A percentile compares a stretch with the other conserved stretches of the same genome.
Conservation (phyloP, 2,797 vertebrate genomes). For the Squalus acanthias region DNA sequence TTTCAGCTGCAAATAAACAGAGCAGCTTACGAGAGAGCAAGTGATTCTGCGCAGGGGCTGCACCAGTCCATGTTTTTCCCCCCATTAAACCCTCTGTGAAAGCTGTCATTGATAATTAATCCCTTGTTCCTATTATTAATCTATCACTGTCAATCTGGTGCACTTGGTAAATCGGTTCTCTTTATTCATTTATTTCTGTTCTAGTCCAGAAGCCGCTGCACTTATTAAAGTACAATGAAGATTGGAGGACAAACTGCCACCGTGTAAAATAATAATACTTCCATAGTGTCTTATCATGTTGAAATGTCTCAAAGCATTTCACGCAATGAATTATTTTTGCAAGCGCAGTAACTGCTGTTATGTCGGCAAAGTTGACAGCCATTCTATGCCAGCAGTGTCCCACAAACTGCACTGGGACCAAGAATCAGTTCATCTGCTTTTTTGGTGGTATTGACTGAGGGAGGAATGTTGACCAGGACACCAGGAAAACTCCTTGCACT, state of each 20-base stretch:
- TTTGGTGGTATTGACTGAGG: neutral
- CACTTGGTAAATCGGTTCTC: neutral
- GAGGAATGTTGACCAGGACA: neutral
- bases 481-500: neutral
- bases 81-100: neutral
- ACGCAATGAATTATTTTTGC: neutral
- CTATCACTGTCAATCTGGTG: neutral
- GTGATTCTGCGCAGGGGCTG: neutral
- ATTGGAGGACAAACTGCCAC: neutral
- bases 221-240: neutral
- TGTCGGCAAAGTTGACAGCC: neutral
- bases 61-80: neutral
- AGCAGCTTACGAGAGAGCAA: neutral
- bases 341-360: neutral
- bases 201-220: neutral
- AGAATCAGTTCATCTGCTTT: neutral
- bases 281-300: neutral
- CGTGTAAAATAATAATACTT: neutral
- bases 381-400: neutral
- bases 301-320: constrained; percentile 6
- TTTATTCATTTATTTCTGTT: neutral
- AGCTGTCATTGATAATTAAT: neutral
- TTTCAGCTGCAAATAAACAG: neutral
- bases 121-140: neutral
- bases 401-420: neutral